phyloP scores from a whole-genome alignment of 92 coral and sea anemone genomes.

The Epizoanthus ramosus region DNA sequence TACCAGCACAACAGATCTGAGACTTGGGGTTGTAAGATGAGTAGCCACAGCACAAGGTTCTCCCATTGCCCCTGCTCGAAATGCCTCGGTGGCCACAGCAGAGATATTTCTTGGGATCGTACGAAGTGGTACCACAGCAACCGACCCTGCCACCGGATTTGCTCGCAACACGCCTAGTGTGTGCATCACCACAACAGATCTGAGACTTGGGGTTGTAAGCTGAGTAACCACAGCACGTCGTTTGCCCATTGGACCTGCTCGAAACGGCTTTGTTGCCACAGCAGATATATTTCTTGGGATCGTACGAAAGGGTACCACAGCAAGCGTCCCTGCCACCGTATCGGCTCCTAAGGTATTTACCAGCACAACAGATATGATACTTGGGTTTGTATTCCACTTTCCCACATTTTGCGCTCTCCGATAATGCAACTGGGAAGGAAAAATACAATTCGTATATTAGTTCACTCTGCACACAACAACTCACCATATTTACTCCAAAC shows the following conservation, averaged over 20 bases:
- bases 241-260: neutral
- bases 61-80: neutral
- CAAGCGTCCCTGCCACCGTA: neutral
- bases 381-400: neutral
- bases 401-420: constrained; percentile 30
- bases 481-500: no score
- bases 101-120: neutral
- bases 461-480: no score
- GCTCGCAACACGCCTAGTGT: no score
- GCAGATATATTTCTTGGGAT: neutral
- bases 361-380: neutral
- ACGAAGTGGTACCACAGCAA: neutral
- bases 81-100: neutral
- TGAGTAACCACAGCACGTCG: constrained; percentile 4
- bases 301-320: neutral
- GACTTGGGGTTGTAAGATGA: no score
- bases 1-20: neutral
- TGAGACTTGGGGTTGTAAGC: no score
- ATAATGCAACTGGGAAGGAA: neutral
- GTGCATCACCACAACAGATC: neutral
- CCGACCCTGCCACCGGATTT: no score
- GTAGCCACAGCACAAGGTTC: constrained; percentile 1
- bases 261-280: neutral
- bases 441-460: no score
- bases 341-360: neutral